phyloP scores from a whole-genome alignment of 2,888 invertebrate genomes.

The Ganaspis brasiliensis region DNA sequence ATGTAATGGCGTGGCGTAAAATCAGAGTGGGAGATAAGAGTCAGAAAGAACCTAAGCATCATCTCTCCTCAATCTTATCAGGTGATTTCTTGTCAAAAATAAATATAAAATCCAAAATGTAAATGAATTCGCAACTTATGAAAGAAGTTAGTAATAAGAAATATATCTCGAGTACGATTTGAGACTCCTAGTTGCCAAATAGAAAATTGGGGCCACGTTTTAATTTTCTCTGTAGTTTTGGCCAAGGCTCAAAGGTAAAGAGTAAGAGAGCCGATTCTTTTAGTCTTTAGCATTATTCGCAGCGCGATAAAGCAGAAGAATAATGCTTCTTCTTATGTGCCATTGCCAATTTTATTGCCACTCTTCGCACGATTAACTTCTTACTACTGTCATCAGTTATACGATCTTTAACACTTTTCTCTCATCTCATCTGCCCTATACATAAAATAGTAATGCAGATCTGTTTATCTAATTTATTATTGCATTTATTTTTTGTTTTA shows the following conservation, averaged over 20 bases:
- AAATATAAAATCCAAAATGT: no score
- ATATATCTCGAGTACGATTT: not conserved
- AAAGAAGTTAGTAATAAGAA: constrained; percentile 1
- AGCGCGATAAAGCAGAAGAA: constrained; percentile 41
- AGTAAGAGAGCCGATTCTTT: not conserved
- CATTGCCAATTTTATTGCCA: constrained; percentile 34
- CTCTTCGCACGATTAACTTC: constrained; percentile 28
- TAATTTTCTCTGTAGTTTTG: constrained; percentile 32
- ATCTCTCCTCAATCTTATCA: no score
- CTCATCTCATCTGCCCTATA: not conserved
- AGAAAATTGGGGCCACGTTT: constrained; percentile 26
- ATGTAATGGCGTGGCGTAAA: no score
- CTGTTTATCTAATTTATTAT: not conserved
- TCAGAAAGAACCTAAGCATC: no score
- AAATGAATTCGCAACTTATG: not conserved
- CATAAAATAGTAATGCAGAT: not conserved
- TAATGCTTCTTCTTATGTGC: constrained; percentile 30
- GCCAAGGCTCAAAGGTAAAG: constrained; percentile 23
- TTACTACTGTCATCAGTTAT: constrained; percentile 20
- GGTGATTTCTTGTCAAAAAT: no score
- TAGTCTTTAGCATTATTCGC: constrained; percentile 27
- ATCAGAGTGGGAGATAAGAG: no score
- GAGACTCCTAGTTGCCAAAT: constrained; percentile 18
- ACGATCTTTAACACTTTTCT: not conserved
- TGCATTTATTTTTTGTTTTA: no score